Evolutionary conservation across 2,113 vertebrate species (phyloP).

Genomic region (Tor tambroides): DNA sequence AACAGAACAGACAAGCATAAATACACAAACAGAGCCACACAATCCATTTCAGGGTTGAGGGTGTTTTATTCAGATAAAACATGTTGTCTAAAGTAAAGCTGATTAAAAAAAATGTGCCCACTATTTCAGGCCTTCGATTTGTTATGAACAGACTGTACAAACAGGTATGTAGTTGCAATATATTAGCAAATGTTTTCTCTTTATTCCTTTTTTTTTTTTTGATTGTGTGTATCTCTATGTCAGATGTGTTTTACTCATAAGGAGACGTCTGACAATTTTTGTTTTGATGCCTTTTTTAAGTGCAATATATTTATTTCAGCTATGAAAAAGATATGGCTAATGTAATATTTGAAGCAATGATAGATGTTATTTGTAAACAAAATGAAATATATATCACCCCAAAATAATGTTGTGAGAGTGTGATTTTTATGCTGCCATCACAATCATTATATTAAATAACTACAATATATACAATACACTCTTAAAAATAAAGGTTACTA

Average conservation of each 20-base stretch:
- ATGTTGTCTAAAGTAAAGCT: neutral
- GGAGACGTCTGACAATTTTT: constrained; percentile 74
- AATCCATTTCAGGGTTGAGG: neutral
- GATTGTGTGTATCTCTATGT: constrained; percentile 49
- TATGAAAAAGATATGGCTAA: constrained; percentile 87
- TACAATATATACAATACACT: neutral
- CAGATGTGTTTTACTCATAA: constrained; percentile 69
- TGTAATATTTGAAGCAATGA: constrained; percentile 88
- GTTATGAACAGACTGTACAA: constrained; percentile 68
- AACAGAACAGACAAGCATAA: neutral
- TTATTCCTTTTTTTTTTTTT: constrained; percentile 31
- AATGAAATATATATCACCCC: constrained; percentile 86
- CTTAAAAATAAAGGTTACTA: neutral
- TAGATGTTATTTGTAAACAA: constrained; percentile 93
- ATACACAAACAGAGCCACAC: constrained; percentile 12
- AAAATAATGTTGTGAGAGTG: constrained; percentile 51
- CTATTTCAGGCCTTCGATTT: constrained; percentile 25
- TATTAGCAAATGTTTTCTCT: constrained; percentile 61
- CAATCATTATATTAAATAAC: neutral
- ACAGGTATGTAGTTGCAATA: constrained; percentile 67
- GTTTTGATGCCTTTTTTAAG: constrained; percentile 89
- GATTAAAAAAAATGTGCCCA: neutral
- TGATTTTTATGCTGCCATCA: neutral
- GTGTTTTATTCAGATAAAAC: neutral
- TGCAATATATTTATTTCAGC: constrained; percentile 99